Evolutionary conservation across 2,888 invertebrate species (phyloP).

Genomic region (Portevinia maculata): DNA sequence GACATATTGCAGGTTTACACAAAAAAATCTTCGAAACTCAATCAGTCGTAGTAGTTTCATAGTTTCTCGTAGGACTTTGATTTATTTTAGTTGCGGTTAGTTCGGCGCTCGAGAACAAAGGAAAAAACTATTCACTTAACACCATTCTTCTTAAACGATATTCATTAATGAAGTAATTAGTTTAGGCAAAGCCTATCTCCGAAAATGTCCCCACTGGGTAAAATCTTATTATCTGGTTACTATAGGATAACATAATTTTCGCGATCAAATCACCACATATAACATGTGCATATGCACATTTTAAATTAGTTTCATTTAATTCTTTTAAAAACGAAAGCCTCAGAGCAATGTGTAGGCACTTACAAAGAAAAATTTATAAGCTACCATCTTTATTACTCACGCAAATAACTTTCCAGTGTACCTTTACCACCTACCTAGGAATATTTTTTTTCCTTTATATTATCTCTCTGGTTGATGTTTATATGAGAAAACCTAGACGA

Average conservation of each 20-base stretch:
- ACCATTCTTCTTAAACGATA: too few species aligned
- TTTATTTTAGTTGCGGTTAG: too few species aligned
- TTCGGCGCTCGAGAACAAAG: too few species aligned
- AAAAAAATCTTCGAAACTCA: too few species aligned
- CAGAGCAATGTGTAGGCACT: not conserved
- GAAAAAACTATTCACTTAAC: too few species aligned
- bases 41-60: too few species aligned
- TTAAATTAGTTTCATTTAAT: slow-evolving; percentile 17
- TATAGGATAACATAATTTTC: not conserved
- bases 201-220: too few species aligned
- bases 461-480: slow-evolving; percentile 31
- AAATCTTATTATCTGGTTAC: not conserved
- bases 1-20: too few species aligned
- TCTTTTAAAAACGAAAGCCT: slow-evolving; percentile 17
- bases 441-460: slow-evolving; percentile 17
- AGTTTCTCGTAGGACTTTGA: too few species aligned
- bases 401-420: slow-evolving; percentile 42
- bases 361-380: slow-evolving; percentile 34
- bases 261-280: not conserved
- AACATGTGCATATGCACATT: not conserved
- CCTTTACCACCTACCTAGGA: not conserved
- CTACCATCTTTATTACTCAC: slow-evolving; percentile 45
- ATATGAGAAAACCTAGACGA: slow-evolving; percentile 37
- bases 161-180: too few species aligned
- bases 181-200: too few species aligned